Conservation (phyloP, 2,797 vertebrate species). For the Tarsius wallacei region DNA sequence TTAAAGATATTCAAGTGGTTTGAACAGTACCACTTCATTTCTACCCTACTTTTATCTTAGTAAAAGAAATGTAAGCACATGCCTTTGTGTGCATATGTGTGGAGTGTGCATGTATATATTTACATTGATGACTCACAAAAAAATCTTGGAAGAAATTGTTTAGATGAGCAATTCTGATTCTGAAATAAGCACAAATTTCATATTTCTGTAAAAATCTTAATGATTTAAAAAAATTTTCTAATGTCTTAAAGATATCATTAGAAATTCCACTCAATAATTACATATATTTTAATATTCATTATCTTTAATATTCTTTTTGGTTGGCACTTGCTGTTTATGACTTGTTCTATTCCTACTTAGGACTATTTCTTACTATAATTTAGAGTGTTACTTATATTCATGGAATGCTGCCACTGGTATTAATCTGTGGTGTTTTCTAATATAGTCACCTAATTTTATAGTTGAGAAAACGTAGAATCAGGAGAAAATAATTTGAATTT, state of each 20-base stretch:
- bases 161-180: conserved; percentile 36
- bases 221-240: background rate
- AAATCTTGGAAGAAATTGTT: background rate
- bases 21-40: background rate
- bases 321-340: background rate
- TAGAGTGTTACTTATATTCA: conserved; percentile 50
- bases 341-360: background rate
- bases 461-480: conserved; percentile 42
- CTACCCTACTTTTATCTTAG: background rate
- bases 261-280: background rate
- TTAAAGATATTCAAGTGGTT: conserved; percentile 64
- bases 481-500: conserved; percentile 63
- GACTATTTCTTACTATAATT: background rate
- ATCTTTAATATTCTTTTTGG: background rate
- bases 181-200: background rate
- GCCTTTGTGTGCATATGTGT: background rate
- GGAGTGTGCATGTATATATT: background rate
- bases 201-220: conserved; percentile 36
- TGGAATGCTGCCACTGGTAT: conserved; percentile 37
- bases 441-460: conserved; percentile 59
- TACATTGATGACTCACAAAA: conserved; percentile 1
- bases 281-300: conserved; percentile 38
- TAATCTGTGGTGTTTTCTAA: conserved; percentile 51
- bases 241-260: conserved; percentile 5
- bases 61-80: background rate